A percentile compares a stretch with the other conserved stretches of the same genome.
These are phyloP conservation scores for Athalia cordata DNA, from an alignment of 2,888 invertebrate genomes.

Conservation along the genomic window DNA sequence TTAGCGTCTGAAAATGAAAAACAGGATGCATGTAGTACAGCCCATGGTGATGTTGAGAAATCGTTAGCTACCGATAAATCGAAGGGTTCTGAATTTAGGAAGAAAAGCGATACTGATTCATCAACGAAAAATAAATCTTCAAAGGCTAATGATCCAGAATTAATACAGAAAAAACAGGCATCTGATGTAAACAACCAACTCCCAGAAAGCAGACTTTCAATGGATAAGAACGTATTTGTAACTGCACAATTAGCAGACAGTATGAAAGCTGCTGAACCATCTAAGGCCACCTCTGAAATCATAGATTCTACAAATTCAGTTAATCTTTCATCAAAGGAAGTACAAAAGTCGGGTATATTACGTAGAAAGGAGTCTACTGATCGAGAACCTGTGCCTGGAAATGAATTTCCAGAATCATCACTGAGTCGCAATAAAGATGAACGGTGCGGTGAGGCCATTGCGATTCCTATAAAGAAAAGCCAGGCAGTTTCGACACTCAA, in stretches of 20 bases:
- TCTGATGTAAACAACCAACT: not conserved
- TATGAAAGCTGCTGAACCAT: not conserved
- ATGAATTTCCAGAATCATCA: not conserved
- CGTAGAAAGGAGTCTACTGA: not conserved
- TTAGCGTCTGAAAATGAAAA: not conserved
- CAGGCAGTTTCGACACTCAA: slow-evolving; percentile 56
- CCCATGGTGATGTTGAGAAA: not conserved
- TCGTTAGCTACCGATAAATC: not conserved
- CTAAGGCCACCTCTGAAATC: not conserved
- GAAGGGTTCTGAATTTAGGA: not conserved
- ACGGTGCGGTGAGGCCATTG: not conserved
- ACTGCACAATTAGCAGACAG: not conserved
- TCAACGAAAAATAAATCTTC: not conserved
- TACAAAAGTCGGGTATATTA: not conserved
- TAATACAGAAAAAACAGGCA: not conserved
- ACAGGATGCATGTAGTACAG: not conserved
- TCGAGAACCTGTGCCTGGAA: not conserved
- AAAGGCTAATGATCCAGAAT: not conserved
- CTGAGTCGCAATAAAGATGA: slow-evolving; percentile 15
- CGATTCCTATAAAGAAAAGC: slow-evolving; percentile 45
- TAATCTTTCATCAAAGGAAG: not conserved
- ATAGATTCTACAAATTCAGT: not conserved
- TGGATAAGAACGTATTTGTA: not conserved
- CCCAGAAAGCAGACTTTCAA: not conserved
- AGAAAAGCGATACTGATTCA: not conserved